Base-by-base conservation (phyloP, 2,888 invertebrate species). In the Salpingus planirostris region DNA sequence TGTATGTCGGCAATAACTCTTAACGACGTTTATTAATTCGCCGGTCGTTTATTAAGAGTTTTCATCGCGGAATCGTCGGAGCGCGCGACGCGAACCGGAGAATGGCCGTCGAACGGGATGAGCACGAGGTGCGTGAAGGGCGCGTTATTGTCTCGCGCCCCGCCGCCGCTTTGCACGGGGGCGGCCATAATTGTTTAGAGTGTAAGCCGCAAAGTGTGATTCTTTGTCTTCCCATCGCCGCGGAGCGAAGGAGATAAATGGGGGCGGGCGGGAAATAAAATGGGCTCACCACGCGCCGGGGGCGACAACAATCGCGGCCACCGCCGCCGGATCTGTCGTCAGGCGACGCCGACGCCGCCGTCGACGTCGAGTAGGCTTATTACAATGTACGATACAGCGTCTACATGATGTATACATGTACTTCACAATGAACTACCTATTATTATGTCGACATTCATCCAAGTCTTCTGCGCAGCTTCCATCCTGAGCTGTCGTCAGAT, bases 381-480 rank as follows among this genome's bases (percentile, higher is more conserved):
- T 45, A 44, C 40, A 47, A 42, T 43, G 44, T 47, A 36, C 46
- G 42, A 47, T 43, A 44, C 40, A 42, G 34, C 36, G 29, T 37
- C 42, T 46, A 38, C 38, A 46, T 47, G 46, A 47, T 49, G 47
- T 47, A 49, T 49, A 46, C 44, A 42, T 40, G 33, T 43, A 49
- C 39, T 41, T 38, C 31, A 49, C 49, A 49, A 49, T 41, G 38
- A 44, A 44, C 42, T 40, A 41, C 39, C 46, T 40, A 42, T 46
- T 46, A 46, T 46, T 46, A 43, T 34, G 40, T 31, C 36, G 33
- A 42, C 37, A 43, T 42, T 43, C 40, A 43, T 45, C 35, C 43
- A 38, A 34, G 40, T 36, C 35, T 42, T 42, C 34, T 37, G 40
- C 38, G 35, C 35, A 39, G 42, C 36, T 42, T 38, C 42, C 44